phyloP scores from a whole-genome alignment of 2,888 invertebrate species.

The Macrosoma leucophasiata region DNA sequence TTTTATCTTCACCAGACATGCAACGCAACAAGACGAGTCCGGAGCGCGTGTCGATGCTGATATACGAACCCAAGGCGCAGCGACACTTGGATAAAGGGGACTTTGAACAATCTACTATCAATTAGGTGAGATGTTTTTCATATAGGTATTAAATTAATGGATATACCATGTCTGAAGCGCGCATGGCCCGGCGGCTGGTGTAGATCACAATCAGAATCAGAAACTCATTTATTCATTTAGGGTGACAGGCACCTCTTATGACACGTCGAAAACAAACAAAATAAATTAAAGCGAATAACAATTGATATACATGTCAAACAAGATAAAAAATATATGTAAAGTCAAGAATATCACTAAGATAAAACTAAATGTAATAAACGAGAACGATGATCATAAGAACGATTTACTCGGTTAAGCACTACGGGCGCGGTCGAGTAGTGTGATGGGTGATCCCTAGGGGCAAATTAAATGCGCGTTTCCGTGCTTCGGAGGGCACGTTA shows the following conservation, averaged over 20 bases:
- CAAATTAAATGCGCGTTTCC: too few relatives aligned
- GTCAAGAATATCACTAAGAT: too few relatives aligned
- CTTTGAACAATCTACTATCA: conserved; percentile 46
- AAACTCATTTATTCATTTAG: neutral
- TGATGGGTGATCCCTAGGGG: too few relatives aligned
- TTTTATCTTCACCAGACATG: conserved; percentile 38
- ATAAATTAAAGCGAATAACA: too few relatives aligned
- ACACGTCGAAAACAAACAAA: too few relatives aligned
- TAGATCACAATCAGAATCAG: neutral
- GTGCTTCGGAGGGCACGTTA: too few relatives aligned
- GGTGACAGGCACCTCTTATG: neutral
- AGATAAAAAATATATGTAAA: too few relatives aligned
- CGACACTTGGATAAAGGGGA: conserved; percentile 59
- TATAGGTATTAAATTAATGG: neutral
- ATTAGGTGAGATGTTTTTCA: conserved; percentile 30
- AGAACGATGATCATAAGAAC: too few relatives aligned
- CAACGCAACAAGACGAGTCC: conserved; percentile 65
- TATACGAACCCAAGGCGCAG: conserved; percentile 53
- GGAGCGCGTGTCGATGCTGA: conserved; percentile 50
- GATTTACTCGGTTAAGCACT: too few relatives aligned
- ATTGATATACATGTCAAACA: too few relatives aligned
- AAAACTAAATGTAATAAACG: too few relatives aligned
- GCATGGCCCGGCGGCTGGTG: neutral
- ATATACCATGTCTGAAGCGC: neutral
- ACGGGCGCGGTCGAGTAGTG: too few relatives aligned